Evolutionary conservation across 2,113 vertebrate species (phyloP).

Genomic region (Elachura formosa): DNA sequence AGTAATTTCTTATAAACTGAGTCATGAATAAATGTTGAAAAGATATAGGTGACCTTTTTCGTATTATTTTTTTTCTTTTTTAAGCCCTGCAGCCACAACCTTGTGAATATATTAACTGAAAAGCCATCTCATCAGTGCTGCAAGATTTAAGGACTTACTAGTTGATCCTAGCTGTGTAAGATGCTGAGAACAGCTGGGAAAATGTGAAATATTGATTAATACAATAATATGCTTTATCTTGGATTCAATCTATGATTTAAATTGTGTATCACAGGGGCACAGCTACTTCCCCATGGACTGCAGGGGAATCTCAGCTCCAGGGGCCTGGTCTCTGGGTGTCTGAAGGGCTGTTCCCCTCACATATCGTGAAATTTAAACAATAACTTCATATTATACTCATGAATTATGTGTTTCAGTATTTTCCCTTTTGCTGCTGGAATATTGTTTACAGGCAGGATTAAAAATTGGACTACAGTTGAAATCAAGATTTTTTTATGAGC

Average conservation of each 20-base stretch:
- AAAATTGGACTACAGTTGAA: neutral
- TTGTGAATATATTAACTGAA: neutral
- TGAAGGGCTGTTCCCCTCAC: neutral
- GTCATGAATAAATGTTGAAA: slow-evolving; percentile 44
- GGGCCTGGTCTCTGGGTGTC: neutral
- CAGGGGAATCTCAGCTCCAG: neutral
- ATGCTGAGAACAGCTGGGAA: neutral
- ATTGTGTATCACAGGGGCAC: neutral
- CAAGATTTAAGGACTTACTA: neutral
- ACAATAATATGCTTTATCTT: neutral
- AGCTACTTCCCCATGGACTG: neutral
- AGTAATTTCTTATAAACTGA: slow-evolving; percentile 50
- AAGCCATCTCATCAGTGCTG: neutral
- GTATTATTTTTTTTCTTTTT: neutral
- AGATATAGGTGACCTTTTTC: neutral
- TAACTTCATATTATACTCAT: neutral
- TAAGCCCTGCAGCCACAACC: neutral
- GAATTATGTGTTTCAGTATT: neutral
- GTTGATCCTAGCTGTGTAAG: neutral
- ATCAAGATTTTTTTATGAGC: neutral
- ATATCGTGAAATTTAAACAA: neutral
- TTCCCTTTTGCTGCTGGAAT: neutral
- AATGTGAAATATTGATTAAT: neutral
- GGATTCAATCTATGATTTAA: neutral
- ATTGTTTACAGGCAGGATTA: neutral